Evolutionary conservation across 2,113 vertebrate species (phyloP), one percentile per base, ranked within the genome.

Genomic region (Noturus placidus): DNA sequence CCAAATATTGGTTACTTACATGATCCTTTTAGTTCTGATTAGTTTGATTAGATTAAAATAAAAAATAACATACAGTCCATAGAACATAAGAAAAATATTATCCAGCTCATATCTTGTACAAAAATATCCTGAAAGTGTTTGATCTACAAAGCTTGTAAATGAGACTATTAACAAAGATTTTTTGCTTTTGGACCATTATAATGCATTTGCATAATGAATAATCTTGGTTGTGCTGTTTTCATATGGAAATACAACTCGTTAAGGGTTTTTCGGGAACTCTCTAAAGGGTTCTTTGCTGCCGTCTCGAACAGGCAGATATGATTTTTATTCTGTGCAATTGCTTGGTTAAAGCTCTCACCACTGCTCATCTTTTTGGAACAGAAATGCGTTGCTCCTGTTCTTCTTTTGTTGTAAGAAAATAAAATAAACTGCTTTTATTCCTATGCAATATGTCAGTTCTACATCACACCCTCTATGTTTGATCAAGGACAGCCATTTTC

Each of bases 171-270:
- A 50, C 27, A 78, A 86, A 38, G 84, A 78, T 50, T 63, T 63
- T 80, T 67, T 65, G 59, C 46, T 86, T 46, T 67, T 63, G n/a
- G 25, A 35, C 46, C 42, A 63, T 80, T 54, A 65, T 46, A 35
- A 61, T 14, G 79, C 25, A 85, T 77, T 86, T 86, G 74, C 74
- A 80, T 67, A 86, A 25, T 46, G 56, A 85, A 30, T 85, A 76
- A 85, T 76, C 35, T 56, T 59, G 56, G 70, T 33, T 56, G 54
- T 17, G 15, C 57, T 85, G 84, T 85, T 77, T 85, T 85, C 70
- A 46, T 85, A 59, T n/a, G 70, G 22, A 85, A 77, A 85, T 57
- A n/a, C 35, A n/a, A 59, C 33, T 25, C 54, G 50, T 77, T 82
- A 82, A 15, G 56, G 33, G 9, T 63, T 77, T 85, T 46, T n/a